These are phyloP conservation scores for Brachionus rubens DNA, from an alignment of 1,140 invertebrate genomes.

Conservation along the genomic window DNA sequence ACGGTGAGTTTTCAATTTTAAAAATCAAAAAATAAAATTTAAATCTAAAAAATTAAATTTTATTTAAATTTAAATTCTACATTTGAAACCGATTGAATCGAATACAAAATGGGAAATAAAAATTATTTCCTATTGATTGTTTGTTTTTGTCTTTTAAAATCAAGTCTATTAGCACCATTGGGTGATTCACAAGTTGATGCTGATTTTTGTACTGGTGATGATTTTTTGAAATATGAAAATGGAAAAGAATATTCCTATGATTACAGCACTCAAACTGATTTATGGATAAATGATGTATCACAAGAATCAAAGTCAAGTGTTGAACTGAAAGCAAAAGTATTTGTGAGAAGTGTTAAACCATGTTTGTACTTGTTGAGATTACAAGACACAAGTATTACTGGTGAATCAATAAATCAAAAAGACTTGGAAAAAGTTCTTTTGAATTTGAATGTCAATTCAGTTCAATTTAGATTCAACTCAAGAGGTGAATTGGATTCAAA, in stretches of 20 bases:
- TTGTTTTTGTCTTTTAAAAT: neutral
- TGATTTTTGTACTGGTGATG: neutral
- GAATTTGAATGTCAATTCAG: slow-evolving; percentile 18
- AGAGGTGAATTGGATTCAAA: slow-evolving; percentile 28
- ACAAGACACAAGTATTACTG: slow-evolving; percentile 3
- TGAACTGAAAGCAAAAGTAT: slow-evolving; percentile 31
- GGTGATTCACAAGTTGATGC: neutral
- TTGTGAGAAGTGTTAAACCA: neutral
- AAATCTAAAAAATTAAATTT: too few relatives aligned
- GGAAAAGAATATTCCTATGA: slow-evolving; percentile 35
- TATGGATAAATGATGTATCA: slow-evolving; percentile 46
- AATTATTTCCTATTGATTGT: slow-evolving; percentile 18
- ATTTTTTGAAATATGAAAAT: slow-evolving; percentile 10
- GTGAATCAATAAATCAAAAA: slow-evolving; percentile 16
- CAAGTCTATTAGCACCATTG: neutral
- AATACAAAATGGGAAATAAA: slow-evolving; percentile 24
- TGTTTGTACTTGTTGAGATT: slow-evolving; percentile 42
- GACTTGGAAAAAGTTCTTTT: slow-evolving; percentile 1
- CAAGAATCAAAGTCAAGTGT: slow-evolving; percentile 19
- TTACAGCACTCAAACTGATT: neutral
- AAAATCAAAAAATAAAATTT: too few relatives aligned
- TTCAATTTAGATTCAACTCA: slow-evolving; percentile 36
- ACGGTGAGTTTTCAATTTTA: too few relatives aligned
- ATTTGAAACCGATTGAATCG: too few relatives aligned
- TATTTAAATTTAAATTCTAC: too few relatives aligned